Base-by-base conservation (phyloP, 1,140 invertebrate species). In the Brachionus koreanus region DNA sequence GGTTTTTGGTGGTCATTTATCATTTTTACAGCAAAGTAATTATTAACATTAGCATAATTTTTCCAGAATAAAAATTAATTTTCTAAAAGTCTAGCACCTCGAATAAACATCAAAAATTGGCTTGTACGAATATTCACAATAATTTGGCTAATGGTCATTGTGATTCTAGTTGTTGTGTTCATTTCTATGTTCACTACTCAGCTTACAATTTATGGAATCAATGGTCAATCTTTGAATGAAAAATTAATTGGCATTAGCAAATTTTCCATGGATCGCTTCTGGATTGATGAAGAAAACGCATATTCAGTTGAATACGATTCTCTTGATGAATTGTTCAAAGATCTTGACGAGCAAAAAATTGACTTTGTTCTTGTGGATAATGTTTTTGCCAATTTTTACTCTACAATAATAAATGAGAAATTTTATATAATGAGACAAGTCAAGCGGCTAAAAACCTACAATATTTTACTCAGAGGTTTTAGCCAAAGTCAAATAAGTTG, bases 291-390 rank as follows among this genome's bases (percentile, higher is more conserved):
- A 25, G 76, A 79, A 63, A 61, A 79, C 35, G 76, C 76, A 2
- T 42, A 13, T 12, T 19, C 46, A 2, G 49, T 79, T 0, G 76
- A 65, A 39, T 79, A 79, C 29, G 61, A 79, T n/a, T 61, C 46
- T 10, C 9, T 79, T 19, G 39, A 23, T 10, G 76, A 79, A 19
- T 61, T 79, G 76, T 61, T 79, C 39, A 23, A 5, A 23, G 76
- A 79, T 65, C 39, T 79, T 23, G 76, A 79, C 5, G 76, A 79
- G 6, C 76, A 42, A 57, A 79, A 79, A 79, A 39, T 79, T 19
- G 76, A 79, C 23, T 79, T 33, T 25, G 19, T 79, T 42, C 25
- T 79, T 19, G 7, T 79, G 3, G 76, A 79, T 52, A 16, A 65
- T 12, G 39, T 61, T 33, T 79, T 42, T 43, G 76, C 39, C 7